These are phyloP conservation scores for Ganaspis sp. DNA, from an alignment of 1,140 invertebrate species.

Conservation along the genomic window DNA sequence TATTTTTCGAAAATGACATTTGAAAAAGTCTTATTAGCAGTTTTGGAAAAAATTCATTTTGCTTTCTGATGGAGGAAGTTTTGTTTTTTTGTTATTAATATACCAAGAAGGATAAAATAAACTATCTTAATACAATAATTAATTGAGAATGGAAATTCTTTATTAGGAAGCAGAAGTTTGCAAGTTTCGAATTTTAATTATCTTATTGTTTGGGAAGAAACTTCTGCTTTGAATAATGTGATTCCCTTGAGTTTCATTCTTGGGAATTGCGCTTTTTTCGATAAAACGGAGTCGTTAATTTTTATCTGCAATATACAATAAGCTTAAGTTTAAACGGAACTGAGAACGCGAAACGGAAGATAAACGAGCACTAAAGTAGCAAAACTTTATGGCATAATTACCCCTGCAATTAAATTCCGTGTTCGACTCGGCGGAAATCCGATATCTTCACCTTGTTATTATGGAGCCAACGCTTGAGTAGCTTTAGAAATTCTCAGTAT, in stretches of 20 bases:
- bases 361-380: constrained; percentile 28
- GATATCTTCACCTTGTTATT: constrained; percentile 29
- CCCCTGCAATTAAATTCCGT: constrained; percentile 23
- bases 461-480: neutral
- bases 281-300: constrained; percentile 18
- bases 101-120: no score
- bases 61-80: no score
- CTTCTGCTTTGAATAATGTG: neutral
- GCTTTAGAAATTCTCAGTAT: neutral
- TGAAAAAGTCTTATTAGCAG: no score
- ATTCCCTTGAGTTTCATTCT: neutral
- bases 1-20: no score
- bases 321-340: constrained; percentile 5
- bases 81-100: no score
- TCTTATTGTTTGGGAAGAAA: no score
- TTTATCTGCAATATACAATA: constrained; percentile 26
- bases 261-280: neutral
- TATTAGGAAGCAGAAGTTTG: no score
- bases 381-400: constrained; percentile 30
- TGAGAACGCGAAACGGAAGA: constrained; percentile 21
- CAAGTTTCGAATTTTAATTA: no score
- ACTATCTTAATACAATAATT: no score
- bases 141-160: no score
- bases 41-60: no score
- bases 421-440: constrained; percentile 29